phyloP scores from a whole-genome alignment of 2,113 vertebrate genomes.

The Crocuta crocuta region DNA sequence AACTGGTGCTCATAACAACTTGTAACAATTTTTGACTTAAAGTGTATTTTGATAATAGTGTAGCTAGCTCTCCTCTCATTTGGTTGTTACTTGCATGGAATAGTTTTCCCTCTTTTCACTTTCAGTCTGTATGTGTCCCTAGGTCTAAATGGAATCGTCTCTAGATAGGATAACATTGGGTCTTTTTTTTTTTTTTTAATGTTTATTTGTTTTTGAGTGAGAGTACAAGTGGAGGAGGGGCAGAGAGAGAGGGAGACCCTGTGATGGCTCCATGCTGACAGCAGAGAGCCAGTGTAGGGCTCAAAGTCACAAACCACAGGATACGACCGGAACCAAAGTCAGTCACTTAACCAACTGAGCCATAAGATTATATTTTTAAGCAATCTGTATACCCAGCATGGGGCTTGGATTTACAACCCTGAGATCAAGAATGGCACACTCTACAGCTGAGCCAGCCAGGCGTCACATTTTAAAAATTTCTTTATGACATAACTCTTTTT shows the following conservation, averaged over 20 bases:
- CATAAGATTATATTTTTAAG: not conserved
- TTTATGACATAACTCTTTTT: not conserved
- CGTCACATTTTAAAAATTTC: not conserved
- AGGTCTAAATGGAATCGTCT: not conserved
- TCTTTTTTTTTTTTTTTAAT: no score
- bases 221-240: no score
- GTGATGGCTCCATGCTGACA: no score
- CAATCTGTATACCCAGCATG: not conserved
- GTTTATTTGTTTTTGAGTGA: no score
- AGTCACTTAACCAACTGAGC: not conserved
- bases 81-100: not conserved
- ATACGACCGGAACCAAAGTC: no score
- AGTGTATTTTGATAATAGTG: not conserved
- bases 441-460: not conserved
- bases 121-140: not conserved
- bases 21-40: not conserved
- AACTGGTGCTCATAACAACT: no score
- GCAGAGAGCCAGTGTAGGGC: no score
- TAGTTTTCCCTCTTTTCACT: not conserved
- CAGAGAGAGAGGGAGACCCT: no score
- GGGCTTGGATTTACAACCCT: not conserved
- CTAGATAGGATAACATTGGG: no score
- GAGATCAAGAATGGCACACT: not conserved
- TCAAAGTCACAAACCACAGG: no score
- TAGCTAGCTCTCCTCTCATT: not conserved